Base-by-base conservation (phyloP, 2,888 invertebrate species). In the Theristus sp. region DNA sequence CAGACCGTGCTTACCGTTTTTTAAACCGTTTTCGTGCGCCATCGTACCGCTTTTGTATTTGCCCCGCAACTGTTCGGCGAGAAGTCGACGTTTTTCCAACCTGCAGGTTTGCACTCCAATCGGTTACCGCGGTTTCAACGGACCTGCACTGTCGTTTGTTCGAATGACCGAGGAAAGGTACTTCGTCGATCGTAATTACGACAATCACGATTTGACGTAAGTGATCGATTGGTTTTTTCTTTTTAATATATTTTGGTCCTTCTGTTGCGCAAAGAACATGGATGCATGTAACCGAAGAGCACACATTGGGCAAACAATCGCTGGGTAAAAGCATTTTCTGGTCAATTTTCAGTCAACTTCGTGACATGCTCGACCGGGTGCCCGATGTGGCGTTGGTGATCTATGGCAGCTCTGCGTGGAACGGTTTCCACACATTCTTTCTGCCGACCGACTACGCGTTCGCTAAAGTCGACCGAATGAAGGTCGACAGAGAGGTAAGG, bases 341-440 rank as follows among this genome's bases (percentile, higher is more conserved):
- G 38, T 13, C 10, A 13, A 52, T 6, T 63, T 68, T 47, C 63
- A 72, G 71, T 20, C 68, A 70, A 60, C 63, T 73, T n/a, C 66
- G 72, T 1, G 71, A 73, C 58, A 67, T 71, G 55, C 65, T 73
- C 17, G 67, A 71, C 56, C 67, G 69, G 1, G 66, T 68, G 20
- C 73, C 73, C 0, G 72, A 72, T 61, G 69, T 73, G 55, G 70
- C 71, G 0, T 63, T 70, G 1, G 70, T 73, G 13, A 69, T 72
- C 55, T 73, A 64, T 54, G 72, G 72, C 13, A 64, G 65, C 3
- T 69, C 69, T 17, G 69, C 67, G 1, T 69, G 69, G 69, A 68
- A 69, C 58, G 71, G 71, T 25, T 73, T 70, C 63, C 72, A 73
- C 63, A 73, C 73, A 0, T 74, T 72, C 64, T 73, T 73, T 63